Evolutionary conservation across 2,113 vertebrate species (phyloP).

Genomic region (Cryptoleucopteryx plumbea): DNA sequence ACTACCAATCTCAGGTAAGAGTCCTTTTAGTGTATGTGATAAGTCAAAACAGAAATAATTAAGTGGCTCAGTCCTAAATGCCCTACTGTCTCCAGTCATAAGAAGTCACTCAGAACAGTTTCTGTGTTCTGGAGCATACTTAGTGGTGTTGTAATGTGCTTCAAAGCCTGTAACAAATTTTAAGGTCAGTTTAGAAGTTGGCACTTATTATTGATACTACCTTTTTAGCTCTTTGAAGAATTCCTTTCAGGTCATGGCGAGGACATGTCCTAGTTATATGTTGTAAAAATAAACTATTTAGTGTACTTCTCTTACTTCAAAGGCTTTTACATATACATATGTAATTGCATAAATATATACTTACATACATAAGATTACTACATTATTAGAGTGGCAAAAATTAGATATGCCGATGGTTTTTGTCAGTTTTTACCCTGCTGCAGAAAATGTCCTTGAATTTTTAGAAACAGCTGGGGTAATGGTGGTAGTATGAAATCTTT

Average conservation of each 20-base stretch:
- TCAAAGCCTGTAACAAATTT: neutral
- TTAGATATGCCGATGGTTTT: neutral
- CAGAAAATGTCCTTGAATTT: neutral
- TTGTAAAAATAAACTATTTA: neutral
- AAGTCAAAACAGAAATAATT: neutral
- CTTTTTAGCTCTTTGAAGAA: neutral
- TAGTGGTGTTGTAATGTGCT: neutral
- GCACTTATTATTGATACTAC: neutral
- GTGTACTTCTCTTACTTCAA: neutral
- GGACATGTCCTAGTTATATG: neutral
- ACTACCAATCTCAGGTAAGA: constrained; percentile 95
- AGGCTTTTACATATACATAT: neutral
- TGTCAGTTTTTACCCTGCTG: neutral
- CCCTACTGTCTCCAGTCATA: neutral
- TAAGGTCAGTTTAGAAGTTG: neutral
- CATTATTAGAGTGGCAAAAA: neutral
- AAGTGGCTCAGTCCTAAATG: neutral
- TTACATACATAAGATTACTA: neutral
- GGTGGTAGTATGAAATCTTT: neutral
- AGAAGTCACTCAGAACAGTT: neutral
- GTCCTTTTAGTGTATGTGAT: accelerated
- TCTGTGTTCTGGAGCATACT: neutral
- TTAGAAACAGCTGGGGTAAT: neutral
- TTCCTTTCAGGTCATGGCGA: neutral
- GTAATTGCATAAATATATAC: neutral